phyloP scores from a whole-genome alignment of 2,113 vertebrate species.

The Manacus vitellinus region DNA sequence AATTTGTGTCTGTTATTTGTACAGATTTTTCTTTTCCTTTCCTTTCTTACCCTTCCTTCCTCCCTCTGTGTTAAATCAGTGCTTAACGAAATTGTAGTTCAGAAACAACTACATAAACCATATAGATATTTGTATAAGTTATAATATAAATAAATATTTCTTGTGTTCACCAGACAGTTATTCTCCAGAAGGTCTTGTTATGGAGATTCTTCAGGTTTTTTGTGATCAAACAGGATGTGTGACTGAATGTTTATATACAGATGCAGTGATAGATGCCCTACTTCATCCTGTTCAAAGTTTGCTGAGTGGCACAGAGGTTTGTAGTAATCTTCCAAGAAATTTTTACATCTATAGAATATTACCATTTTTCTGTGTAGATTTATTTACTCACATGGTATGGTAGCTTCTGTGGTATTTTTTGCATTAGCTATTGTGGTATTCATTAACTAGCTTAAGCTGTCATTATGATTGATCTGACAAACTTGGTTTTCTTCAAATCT shows the following conservation, averaged over 20 bases:
- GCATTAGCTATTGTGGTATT: not conserved
- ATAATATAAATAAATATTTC: not conserved
- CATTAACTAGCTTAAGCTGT: not conserved
- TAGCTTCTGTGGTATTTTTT: not conserved
- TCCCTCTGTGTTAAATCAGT: not conserved
- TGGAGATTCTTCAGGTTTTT: constrained; percentile 85
- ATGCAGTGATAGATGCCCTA: constrained; percentile 79
- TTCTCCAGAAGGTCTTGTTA: constrained; percentile 84
- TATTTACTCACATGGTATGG: not conserved
- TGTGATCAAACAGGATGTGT: constrained; percentile 88
- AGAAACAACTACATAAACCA: not conserved
- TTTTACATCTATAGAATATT: not conserved
- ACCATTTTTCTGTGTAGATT: not conserved
- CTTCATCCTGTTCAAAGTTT: constrained; percentile 82
- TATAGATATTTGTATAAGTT: not conserved
- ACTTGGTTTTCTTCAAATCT: not conserved
- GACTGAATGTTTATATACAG: constrained; percentile 81
- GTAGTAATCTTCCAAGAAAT: not conserved
- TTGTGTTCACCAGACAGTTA: constrained; percentile 78
- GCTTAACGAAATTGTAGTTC: not conserved
- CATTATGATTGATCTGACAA: not conserved
- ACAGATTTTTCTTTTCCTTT: not conserved
- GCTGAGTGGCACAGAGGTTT: constrained; percentile 83
- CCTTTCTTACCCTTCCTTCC: not conserved
- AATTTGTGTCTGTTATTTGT: not conserved